Conservation (phyloP, 1,140 invertebrate species). For the Parapsyche elsis region DNA sequence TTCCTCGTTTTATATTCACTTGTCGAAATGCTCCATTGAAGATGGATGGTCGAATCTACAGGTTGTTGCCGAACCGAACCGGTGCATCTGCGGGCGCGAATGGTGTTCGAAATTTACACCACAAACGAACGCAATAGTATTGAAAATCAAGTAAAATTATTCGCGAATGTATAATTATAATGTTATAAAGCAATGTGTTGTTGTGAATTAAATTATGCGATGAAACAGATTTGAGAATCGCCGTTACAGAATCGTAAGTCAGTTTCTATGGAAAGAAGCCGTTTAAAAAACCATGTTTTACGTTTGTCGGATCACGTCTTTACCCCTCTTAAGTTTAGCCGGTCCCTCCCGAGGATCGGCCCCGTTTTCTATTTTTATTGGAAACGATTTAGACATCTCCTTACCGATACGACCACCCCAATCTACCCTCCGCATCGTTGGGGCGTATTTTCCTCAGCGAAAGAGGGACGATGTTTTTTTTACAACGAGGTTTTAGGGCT, state of each 20-base stretch:
- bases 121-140: background rate
- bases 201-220: background rate
- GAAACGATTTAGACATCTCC: conserved; percentile 56
- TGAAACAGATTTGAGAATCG: background rate
- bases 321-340: conserved; percentile 34
- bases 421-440: conserved; percentile 3
- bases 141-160: background rate
- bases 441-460: background rate
- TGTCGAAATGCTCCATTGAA: conserved; percentile 53
- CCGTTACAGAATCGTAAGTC: background rate
- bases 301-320: conserved; percentile 53
- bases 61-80: conserved; percentile 35
- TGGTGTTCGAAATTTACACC: background rate
- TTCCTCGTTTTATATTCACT: conserved; percentile 53
- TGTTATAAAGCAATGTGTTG: background rate
- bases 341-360: conserved; percentile 15
- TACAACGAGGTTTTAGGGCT: conserved; percentile 26
- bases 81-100: background rate
- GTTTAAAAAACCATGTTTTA: conserved; percentile 57
- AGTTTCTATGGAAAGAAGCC: conserved; percentile 27
- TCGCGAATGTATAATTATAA: no score
- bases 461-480: conserved; percentile 7
- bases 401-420: conserved; percentile 16
- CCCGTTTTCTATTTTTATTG: conserved; percentile 55
- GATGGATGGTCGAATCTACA: conserved; percentile 51